A percentile compares a stretch with the other conserved stretches of the same genome.
These are phyloP conservation scores for Schlechtendalia chinensis DNA, from an alignment of 1,140 invertebrate species.

Conservation along the genomic window DNA sequence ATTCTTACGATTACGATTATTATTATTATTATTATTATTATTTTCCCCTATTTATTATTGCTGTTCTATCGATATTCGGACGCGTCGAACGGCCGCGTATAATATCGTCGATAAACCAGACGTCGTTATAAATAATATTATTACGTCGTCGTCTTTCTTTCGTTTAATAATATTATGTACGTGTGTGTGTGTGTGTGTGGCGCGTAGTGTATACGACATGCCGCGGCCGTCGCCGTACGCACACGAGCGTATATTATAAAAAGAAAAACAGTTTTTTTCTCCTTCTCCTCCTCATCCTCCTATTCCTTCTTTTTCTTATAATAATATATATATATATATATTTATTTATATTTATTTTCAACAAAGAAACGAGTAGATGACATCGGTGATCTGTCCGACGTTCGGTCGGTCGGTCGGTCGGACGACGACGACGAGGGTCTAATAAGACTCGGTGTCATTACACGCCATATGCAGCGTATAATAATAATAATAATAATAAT, in stretches of 20 bases:
- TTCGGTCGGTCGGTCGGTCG: too few relatives aligned
- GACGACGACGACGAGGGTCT: slow-evolving; percentile 24
- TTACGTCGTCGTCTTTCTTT: too few relatives aligned
- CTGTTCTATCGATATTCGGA: too few relatives aligned
- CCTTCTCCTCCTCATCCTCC: too few relatives aligned
- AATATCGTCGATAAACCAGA: too few relatives aligned
- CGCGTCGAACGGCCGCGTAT: too few relatives aligned
- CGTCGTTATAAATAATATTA: too few relatives aligned
- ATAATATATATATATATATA: neutral
- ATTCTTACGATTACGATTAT: too few relatives aligned
- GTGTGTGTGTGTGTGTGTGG: neutral
- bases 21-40: too few relatives aligned
- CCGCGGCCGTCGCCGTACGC: neutral
- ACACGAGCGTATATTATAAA: neutral
- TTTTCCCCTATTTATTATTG: too few relatives aligned
- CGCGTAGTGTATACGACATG: neutral
- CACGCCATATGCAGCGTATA: neutral
- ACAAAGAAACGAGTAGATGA: slow-evolving; percentile 26
- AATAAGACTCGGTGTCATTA: slow-evolving; percentile 38
- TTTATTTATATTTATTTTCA: neutral
- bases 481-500: neutral
- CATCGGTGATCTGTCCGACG: slow-evolving; percentile 16
- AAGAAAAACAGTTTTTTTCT: too few relatives aligned
- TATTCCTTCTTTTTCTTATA: too few relatives aligned
- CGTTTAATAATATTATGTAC: neutral